Conservation (phyloP, 2,113 vertebrate species). For the Cebidichthys violaceus region DNA sequence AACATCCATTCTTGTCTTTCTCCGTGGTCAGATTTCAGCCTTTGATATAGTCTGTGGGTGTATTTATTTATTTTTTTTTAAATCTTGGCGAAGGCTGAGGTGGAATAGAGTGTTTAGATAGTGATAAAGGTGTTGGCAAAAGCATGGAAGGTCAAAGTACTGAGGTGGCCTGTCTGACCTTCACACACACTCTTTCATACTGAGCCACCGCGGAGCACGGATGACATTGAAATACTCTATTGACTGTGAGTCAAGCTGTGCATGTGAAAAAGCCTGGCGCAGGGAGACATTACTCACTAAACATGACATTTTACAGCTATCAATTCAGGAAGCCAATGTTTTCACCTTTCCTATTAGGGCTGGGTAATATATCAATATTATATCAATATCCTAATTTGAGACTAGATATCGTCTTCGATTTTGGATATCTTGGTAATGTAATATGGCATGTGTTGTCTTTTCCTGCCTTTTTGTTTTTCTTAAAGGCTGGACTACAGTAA, state of each 20-base stretch:
- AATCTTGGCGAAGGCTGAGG: constrained; percentile 58
- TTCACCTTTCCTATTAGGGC: constrained; percentile 17
- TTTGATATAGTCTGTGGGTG: constrained; percentile 67
- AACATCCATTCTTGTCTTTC: constrained; percentile 56
- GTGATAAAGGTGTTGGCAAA: constrained; percentile 67
- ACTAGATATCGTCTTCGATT: not conserved
- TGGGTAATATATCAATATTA: not conserved
- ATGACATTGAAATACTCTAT: constrained; percentile 80
- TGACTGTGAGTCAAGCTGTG: constrained; percentile 78
- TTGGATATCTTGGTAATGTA: not conserved
- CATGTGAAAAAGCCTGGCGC: constrained; percentile 73
- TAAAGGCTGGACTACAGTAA: not conserved
- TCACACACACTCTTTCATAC: constrained; percentile 70
- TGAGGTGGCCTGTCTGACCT: constrained; percentile 75
- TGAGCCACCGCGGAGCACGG: constrained; percentile 65
- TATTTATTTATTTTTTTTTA: constrained; percentile 60
- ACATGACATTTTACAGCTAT: constrained; percentile 75
- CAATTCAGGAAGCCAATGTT: constrained; percentile 60
- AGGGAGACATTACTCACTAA: constrained; percentile 73
- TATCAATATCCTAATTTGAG: not conserved
- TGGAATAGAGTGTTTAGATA: constrained; percentile 64
- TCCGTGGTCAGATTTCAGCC: constrained; percentile 54
- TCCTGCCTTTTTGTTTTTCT: not conserved
- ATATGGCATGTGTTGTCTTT: not conserved
- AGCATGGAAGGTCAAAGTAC: constrained; percentile 72